phyloP scores from a whole-genome alignment of 2,888 invertebrate species.

The Pocota personata region DNA sequence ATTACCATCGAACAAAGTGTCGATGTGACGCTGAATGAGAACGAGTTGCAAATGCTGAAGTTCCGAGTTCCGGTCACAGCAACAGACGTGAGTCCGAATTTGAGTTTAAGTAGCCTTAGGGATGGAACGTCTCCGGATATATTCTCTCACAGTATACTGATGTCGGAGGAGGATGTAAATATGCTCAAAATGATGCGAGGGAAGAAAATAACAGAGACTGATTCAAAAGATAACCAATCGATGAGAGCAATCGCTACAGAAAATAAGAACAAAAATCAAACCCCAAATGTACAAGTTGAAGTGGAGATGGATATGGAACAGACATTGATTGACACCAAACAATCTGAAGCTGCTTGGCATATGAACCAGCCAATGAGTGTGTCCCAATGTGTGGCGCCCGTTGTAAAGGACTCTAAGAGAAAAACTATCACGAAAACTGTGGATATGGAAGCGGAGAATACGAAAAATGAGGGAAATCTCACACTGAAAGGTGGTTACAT shows the following conservation, averaged over 20 bases:
- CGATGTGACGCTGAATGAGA: slow-evolving; percentile 52
- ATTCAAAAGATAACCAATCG: neutral
- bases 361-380: neutral
- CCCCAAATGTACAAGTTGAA: neutral
- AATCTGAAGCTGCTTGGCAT: neutral
- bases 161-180: slow-evolving; percentile 44
- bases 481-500: neutral
- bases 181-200: slow-evolving; percentile 28
- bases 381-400: neutral
- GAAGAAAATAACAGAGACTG: neutral
- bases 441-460: neutral
- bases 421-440: neutral
- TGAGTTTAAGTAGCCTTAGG: neutral
- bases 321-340: neutral
- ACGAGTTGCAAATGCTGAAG: slow-evolving; percentile 55
- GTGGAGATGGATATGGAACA: neutral
- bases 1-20: slow-evolving; percentile 54
- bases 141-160: slow-evolving; percentile 41
- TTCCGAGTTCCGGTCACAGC: slow-evolving; percentile 41
- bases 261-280: neutral
- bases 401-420: neutral
- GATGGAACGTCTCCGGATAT: slow-evolving; percentile 36
- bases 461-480: too few relatives aligned
- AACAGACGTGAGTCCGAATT: slow-evolving; percentile 24
- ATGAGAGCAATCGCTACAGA: neutral